These are phyloP conservation scores for Parthenolecanium corni DNA, from an alignment of 2,888 invertebrate genomes.

Conservation along the genomic window DNA sequence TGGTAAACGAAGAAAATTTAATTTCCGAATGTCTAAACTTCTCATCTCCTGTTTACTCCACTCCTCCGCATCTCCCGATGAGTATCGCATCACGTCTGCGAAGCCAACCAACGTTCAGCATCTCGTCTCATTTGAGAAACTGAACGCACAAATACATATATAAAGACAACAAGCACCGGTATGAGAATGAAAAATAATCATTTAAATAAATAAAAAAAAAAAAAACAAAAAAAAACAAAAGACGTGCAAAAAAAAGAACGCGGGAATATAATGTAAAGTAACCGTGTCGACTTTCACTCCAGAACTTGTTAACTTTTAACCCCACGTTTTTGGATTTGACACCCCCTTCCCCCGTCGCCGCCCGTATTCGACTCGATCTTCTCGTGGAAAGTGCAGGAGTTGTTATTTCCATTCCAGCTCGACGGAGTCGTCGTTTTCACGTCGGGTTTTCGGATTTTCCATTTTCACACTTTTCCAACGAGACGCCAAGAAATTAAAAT, in stretches of 20 bases:
- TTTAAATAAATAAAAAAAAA: background rate
- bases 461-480: slow-evolving; percentile 1
- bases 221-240: slow-evolving; percentile 17
- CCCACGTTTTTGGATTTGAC: slow-evolving; percentile 17
- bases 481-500: slow-evolving; percentile 23
- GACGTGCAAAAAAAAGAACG: too few species aligned
- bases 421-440: background rate
- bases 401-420: background rate
- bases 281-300: background rate
- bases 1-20: slow-evolving; percentile 23
- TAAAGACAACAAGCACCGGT: too few species aligned
- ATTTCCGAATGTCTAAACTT: slow-evolving; percentile 27
- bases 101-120: too few species aligned
- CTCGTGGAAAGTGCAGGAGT: background rate
- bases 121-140: slow-evolving; percentile 6
- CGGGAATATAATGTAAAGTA: too few species aligned
- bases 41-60: slow-evolving; percentile 25
- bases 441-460: background rate
- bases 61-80: too few species aligned
- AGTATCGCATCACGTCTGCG: slow-evolving; percentile 24
- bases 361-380: background rate
- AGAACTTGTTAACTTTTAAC: slow-evolving; percentile 27
- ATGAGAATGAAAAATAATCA: too few species aligned
- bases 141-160: background rate
- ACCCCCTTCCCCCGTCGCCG: background rate